Conservation (phyloP, 1,140 invertebrate species). For the Aphidius ervi region DNA sequence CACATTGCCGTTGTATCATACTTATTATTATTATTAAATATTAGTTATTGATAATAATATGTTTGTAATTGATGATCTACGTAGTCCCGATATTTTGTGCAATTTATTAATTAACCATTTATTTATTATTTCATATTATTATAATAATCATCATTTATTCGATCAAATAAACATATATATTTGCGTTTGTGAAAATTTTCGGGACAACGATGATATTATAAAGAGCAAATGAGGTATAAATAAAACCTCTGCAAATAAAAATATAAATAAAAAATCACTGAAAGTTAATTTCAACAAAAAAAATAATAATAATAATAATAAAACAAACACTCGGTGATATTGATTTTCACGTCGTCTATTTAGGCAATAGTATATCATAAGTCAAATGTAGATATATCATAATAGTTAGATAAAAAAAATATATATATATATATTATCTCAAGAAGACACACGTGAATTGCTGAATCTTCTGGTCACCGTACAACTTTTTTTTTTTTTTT, state of each 20-base stretch:
- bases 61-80: constrained; percentile 20
- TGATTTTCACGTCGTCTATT: constrained; percentile 10
- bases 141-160: constrained; percentile 3
- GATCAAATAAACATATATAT: not conserved
- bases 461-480: constrained; percentile 29
- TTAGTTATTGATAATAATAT: constrained; percentile 26
- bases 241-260: not conserved
- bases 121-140: not conserved
- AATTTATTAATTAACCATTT: constrained; percentile 6
- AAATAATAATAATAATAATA: too few relatives aligned
- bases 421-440: constrained; percentile 43
- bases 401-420: constrained; percentile 46
- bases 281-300: constrained; percentile 1
- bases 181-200: constrained; percentile 14
- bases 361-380: constrained; percentile 28
- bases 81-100: constrained; percentile 21
- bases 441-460: constrained; percentile 43
- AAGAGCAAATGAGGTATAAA: not conserved
- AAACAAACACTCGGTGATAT: constrained; percentile 9
- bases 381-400: constrained; percentile 53
- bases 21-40: constrained; percentile 24
- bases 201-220: constrained; percentile 15
- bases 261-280: not conserved
- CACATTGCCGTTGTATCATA: constrained; percentile 30
- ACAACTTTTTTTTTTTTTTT: constrained; percentile 22